Evolutionary conservation across 2,113 vertebrate genomes (phyloP).

Genomic region (Dipodomys merriami): DNA sequence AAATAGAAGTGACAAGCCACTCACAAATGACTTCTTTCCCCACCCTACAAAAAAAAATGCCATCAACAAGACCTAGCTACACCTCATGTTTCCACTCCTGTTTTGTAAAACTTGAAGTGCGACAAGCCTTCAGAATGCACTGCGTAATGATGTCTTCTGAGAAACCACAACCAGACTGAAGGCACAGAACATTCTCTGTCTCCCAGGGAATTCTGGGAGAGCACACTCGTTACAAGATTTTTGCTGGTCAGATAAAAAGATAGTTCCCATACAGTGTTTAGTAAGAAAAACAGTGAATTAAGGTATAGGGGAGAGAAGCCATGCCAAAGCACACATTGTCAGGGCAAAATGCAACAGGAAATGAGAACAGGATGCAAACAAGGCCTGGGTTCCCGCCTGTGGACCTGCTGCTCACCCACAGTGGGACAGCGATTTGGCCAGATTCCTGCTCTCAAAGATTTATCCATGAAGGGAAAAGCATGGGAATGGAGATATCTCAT

Average conservation of each 20-base stretch:
- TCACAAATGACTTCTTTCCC: not conserved
- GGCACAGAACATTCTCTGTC: not conserved
- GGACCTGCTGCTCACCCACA: not conserved
- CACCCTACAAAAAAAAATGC: not conserved
- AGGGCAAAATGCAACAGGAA: not conserved
- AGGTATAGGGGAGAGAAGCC: not conserved
- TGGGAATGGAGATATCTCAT: not conserved
- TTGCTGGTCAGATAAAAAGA: not conserved
- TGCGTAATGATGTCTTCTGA: not conserved
- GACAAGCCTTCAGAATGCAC: not conserved
- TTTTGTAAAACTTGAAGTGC: not conserved
- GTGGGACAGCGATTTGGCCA: not conserved
- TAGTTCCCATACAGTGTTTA: not conserved
- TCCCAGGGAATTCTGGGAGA: not conserved
- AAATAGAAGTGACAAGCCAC: not conserved
- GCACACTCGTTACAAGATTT: not conserved
- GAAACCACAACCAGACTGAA: not conserved
- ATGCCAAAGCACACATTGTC: slow-evolving; percentile 5
- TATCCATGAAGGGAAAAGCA: not conserved
- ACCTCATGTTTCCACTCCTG: not conserved
- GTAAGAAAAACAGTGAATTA: not conserved
- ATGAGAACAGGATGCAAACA: not conserved
- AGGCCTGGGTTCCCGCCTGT: not conserved
- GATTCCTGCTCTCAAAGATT: slow-evolving; percentile 45
- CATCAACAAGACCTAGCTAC: not conserved